Percentiles rank a stretch among this genome's conserved stretches.
phyloP scores from a whole-genome alignment of 2,888 invertebrate species.

The Hydrotaea cyrtoneurina region DNA sequence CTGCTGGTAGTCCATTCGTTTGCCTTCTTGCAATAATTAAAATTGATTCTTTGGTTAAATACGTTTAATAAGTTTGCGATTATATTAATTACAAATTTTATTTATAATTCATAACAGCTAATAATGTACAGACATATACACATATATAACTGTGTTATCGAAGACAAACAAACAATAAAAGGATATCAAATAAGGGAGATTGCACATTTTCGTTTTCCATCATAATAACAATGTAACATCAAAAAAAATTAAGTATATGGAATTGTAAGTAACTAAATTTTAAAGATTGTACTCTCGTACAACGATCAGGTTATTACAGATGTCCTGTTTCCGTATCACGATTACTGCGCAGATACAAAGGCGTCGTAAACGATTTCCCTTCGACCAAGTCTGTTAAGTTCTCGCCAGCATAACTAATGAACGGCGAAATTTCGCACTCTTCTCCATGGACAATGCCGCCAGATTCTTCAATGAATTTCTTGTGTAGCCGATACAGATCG shows the following conservation, averaged over 20 bases:
- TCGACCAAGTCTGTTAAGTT: constrained; percentile 86
- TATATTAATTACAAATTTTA: constrained; percentile 29
- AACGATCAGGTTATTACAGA: constrained; percentile 70
- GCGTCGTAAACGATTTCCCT: constrained; percentile 86
- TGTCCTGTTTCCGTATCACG: constrained; percentile 78
- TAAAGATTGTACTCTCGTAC: constrained; percentile 4
- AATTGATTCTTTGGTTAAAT: no score
- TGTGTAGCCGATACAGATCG: constrained; percentile 89
- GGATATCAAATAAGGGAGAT: constrained; percentile 35
- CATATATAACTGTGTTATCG: constrained; percentile 5
- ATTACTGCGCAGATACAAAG: constrained; percentile 83
- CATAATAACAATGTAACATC: constrained; percentile 43
- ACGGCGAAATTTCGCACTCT: constrained; percentile 94
- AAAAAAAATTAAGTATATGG: constrained; percentile 50
- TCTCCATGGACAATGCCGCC: constrained; percentile 88
- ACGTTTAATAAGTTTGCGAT: neutral
- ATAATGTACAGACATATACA: constrained; percentile 27
- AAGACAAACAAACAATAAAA: constrained; percentile 28
- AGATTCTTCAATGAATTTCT: constrained; percentile 89
- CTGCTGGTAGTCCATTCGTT: no score
- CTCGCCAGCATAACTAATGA: constrained; percentile 95
- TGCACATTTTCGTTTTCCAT: constrained; percentile 45
- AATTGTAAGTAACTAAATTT: constrained; percentile 54
- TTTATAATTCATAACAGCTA: constrained; percentile 23
- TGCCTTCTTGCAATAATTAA: no score